Evolutionary conservation across 2,888 invertebrate genomes (phyloP), one percentile per base, ranked within the genome.

Genomic region (Drosophila melanocephala): DNA sequence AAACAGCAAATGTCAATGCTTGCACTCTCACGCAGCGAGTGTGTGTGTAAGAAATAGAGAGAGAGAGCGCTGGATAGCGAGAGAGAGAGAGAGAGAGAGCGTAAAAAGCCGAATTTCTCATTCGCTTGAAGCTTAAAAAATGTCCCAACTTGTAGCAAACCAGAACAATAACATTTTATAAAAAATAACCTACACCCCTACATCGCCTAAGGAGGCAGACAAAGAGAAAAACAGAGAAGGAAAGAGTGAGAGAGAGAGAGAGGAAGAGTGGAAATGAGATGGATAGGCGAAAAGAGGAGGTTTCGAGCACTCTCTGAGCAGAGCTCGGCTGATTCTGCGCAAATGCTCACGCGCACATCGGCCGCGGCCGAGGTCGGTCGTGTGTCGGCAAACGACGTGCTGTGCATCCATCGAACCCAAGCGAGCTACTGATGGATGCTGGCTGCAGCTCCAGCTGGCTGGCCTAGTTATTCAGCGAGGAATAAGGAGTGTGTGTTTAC

Each of bases 401-500:
- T 64, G 64, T 75, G 63, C 60, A 74, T 70, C 70, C 70, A 64
- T 71, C 75, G 72, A 66, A 53, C 63, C 32, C 63, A 42, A 57
- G 57, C 37, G 22, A 53, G 61, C 57, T 44, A 64, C 64, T 72
- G 55, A 60, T 50, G 58, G 56, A 56, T 62, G 61, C 66, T 67
- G 64, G 72, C 56, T 64, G 26, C 62, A 53, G 65, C 71, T 65
- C 65, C 75, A 69, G 69, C 74, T 68, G 58, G 58, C 58, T 58
- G 58, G 65, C 78, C 83, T 75, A 84, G 81, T 83, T 84, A 84
- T 84, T 82, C 84, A 83, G 80, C 81, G 62, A 73, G 70, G 72
- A 82, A 84, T 77, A 84, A 84, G 84, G 84, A 79, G 83, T 84
- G 84, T 84, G 81, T 84, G 83, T 84, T 84, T 84, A 84, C 78